Evolutionary conservation across 2,888 invertebrate species (phyloP).

Genomic region (Diabrotica balteata): DNA sequence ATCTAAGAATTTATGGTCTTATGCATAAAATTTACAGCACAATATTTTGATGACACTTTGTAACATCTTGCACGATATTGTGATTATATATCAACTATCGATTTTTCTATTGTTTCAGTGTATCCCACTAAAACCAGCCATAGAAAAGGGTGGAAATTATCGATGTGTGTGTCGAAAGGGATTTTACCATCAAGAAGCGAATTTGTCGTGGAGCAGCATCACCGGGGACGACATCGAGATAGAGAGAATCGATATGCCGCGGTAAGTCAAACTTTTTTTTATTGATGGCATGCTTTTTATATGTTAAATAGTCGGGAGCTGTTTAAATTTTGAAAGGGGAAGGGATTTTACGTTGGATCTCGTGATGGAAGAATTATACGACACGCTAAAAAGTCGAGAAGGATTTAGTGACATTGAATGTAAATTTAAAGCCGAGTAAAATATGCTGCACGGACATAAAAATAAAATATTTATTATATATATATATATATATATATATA

Average conservation of each 20-base stretch:
- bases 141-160: constrained; percentile 64
- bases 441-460: too few species aligned
- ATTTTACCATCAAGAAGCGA: constrained; percentile 66
- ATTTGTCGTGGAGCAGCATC: constrained; percentile 63
- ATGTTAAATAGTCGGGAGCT: neutral
- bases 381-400: too few species aligned
- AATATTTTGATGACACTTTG: too few species aligned
- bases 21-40: too few species aligned
- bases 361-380: too few species aligned
- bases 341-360: neutral
- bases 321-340: neutral
- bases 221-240: constrained; percentile 63
- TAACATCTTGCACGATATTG: too few species aligned
- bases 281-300: constrained; percentile 2
- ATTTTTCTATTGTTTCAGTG: constrained; percentile 60
- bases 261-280: constrained; percentile 48
- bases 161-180: constrained; percentile 70
- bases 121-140: constrained; percentile 56
- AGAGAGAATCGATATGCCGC: constrained; percentile 51
- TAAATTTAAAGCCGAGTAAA: too few species aligned
- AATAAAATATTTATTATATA: too few species aligned
- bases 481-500: too few species aligned
- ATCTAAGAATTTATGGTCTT: too few species aligned
- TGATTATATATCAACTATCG: neutral
- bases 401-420: too few species aligned